Percentiles rank a stretch among this genome's conserved stretches.
Evolutionary conservation across 2,888 invertebrate species (phyloP).

Genomic region (Callinectes sapidus): DNA sequence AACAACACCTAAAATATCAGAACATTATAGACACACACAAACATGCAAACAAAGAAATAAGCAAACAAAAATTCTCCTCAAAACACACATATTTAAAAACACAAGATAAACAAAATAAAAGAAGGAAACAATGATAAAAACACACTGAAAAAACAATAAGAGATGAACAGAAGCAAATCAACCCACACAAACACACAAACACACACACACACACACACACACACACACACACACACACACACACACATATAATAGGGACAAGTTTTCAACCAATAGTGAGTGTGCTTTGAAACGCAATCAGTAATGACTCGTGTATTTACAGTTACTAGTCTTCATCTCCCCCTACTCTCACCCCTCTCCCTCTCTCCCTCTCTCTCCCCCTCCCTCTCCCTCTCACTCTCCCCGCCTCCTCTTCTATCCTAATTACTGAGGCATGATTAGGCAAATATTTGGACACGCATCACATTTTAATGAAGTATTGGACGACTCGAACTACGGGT

Average conservation of each 20-base stretch:
- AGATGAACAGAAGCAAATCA: not conserved
- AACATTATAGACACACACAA: not conserved
- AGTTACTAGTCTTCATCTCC: conserved; percentile 49
- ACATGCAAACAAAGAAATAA: not conserved
- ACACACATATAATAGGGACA: not conserved
- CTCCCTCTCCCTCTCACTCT: not conserved
- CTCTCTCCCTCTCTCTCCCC: conserved; percentile 16
- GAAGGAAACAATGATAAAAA: not conserved
- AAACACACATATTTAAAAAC: not conserved
- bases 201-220: no score
- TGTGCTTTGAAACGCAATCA: conserved; percentile 9
- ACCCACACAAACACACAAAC: not conserved
- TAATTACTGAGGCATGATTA: conserved; percentile 64
- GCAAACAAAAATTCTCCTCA: not conserved
- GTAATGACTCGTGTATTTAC: conserved; percentile 60
- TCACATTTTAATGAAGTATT: conserved; percentile 69
- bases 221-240: not conserved
- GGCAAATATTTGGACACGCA: conserved; percentile 66
- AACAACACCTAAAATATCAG: not conserved
- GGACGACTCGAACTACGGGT: not conserved
- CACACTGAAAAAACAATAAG: not conserved
- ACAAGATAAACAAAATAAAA: not conserved
- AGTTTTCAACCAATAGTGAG: not conserved
- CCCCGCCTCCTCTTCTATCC: conserved; percentile 20
- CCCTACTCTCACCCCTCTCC: conserved; percentile 26